These are phyloP conservation scores for Xenopus borealis DNA, from an alignment of 2,113 vertebrate genomes.

Conservation along the genomic window DNA sequence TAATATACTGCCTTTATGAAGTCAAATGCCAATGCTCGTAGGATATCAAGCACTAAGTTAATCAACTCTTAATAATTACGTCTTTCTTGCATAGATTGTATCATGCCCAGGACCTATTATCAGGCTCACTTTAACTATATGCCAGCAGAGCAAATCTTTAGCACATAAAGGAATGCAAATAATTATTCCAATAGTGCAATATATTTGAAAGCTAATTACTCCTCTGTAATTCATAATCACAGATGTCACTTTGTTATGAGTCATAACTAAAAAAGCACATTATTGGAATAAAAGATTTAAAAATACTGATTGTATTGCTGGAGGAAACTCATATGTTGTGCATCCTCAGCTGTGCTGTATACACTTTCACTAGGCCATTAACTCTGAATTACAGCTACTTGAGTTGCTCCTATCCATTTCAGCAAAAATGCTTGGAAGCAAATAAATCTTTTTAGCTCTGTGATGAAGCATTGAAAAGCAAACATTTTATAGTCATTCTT, in stretches of 20 bases:
- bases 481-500: neutral
- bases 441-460: conserved; percentile 1
- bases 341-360: conserved; percentile 20
- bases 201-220: too few relatives aligned
- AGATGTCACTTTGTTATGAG: neutral
- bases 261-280: conserved; percentile 4
- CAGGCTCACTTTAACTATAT: too few relatives aligned
- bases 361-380: conserved; percentile 24
- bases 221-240: neutral
- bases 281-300: conserved; percentile 25
- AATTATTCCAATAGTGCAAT: too few relatives aligned
- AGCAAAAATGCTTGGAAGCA: neutral
- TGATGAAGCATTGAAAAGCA: too few relatives aligned
- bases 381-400: conserved; percentile 26
- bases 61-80: too few relatives aligned
- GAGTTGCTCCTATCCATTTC: neutral
- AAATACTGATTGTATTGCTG: conserved; percentile 12
- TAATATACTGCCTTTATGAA: too few relatives aligned
- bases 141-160: too few relatives aligned
- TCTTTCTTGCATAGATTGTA: too few relatives aligned
- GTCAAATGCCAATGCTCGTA: too few relatives aligned
- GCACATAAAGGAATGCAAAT: too few relatives aligned
- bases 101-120: too few relatives aligned
- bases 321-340: neutral
- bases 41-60: too few relatives aligned